Evolutionary conservation across 2,113 vertebrate genomes (phyloP), one percentile per base, ranked within the genome.

Genomic region (Anoplopoma fimbria): DNA sequence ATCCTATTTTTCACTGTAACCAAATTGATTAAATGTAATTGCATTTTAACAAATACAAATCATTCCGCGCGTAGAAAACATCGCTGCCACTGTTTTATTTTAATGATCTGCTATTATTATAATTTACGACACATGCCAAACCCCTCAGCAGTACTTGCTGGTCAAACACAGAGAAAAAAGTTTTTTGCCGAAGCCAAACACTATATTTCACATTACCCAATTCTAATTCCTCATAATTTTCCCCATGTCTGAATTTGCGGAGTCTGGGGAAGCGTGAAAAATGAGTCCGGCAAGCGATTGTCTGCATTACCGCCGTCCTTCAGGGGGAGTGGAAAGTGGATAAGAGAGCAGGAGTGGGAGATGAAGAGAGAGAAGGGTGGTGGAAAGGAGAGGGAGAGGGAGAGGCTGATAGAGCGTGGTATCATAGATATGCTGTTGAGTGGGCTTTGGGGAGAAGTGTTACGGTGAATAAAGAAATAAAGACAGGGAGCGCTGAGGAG

Each of bases 31-130:
- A 90, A 93, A 84, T 70, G 69, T 86, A 91, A 93, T 92, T 87
- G 53, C 68, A 9, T 89, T 92, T 91, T 90, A 92, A 93, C 92
- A 93, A 91, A 93, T 91, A 92, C 89, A 92, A 90, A 94, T 92
- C 25, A 87, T 90, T 47, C 7, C 4, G 9, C 25, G 42, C 29
- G 19, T 33, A 61, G 77, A 88, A 88, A 83, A 84, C 72, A 60
- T 17, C n/a, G 68, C 80, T 6, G 62, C 71, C 21, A 1, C 87
- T 81, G 67, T 82, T 93, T 90, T 65, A 73, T 81, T 91, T 89
- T 88, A 86, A 83, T 90, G 85, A 86, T 90, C 62, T 62, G 72
- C 84, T 42, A 17, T 91, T 87, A 88, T 90, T 86, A 58, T 85
- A 86, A 93, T 91, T 88, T 88, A 89, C 84, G 79, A 82, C 79